Percentiles rank a stretch among this genome's conserved stretches.
phyloP scores from a whole-genome alignment of 2,888 invertebrate genomes.

The Acrobasis repandana region DNA sequence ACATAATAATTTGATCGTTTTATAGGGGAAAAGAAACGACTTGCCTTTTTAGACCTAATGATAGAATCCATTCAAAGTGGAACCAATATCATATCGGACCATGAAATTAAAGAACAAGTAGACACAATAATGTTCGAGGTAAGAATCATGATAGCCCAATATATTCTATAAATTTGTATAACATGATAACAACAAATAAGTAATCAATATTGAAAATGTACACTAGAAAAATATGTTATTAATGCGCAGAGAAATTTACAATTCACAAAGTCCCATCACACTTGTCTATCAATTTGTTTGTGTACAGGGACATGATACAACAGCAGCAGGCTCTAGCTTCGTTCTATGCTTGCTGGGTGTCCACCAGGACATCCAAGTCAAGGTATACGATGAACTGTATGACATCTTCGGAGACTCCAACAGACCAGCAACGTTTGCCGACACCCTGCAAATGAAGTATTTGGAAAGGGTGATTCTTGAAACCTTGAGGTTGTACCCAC shows the following conservation, averaged over 20 bases:
- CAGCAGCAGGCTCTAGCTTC: conserved; percentile 90
- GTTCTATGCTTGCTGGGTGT: conserved; percentile 90
- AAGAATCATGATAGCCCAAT: too few relatives aligned
- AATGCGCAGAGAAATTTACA: too few relatives aligned
- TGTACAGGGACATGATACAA: conserved; percentile 63
- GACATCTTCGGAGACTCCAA: conserved; percentile 89
- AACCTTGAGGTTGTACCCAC: conserved; percentile 89
- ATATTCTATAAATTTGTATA: too few relatives aligned
- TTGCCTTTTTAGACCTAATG: conserved; percentile 93
- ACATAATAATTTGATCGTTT: not conserved
- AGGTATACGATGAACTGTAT: conserved; percentile 86
- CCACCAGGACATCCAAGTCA: conserved; percentile 89
- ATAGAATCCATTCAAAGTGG: conserved; percentile 91
- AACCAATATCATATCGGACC: conserved; percentile 85
- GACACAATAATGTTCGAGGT: conserved; percentile 93
- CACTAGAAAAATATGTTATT: too few relatives aligned
- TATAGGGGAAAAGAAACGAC: conserved; percentile 84
- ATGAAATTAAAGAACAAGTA: conserved; percentile 91
- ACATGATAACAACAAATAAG: too few relatives aligned
- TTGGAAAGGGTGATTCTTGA: conserved; percentile 89
- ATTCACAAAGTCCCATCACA: not conserved
- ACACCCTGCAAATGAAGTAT: conserved; percentile 90
- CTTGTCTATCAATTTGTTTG: not conserved
- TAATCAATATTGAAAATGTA: too few relatives aligned
- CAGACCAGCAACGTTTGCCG: conserved; percentile 87